Conservation (phyloP, 2,113 vertebrate genomes). For the Archocentrus centrarchus region DNA sequence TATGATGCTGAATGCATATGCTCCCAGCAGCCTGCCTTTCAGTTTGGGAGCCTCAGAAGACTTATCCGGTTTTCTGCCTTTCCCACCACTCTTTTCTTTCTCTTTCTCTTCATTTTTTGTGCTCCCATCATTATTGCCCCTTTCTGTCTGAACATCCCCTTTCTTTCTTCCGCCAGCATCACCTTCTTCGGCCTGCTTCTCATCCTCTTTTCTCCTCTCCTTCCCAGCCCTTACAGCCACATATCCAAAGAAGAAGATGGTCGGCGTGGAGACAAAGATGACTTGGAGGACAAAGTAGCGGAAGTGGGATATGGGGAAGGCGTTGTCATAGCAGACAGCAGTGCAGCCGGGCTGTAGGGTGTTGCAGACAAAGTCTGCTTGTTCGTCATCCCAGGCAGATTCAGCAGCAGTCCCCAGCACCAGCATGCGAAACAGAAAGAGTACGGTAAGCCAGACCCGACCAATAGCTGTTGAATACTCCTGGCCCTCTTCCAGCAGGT, state of each 20-base stretch:
- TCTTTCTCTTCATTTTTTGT: slow-evolving; percentile 48
- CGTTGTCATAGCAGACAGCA: slow-evolving; percentile 91
- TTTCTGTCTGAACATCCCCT: slow-evolving; percentile 57
- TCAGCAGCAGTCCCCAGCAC: slow-evolving; percentile 91
- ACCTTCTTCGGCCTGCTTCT: slow-evolving; percentile 28
- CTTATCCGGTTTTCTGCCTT: slow-evolving; percentile 7
- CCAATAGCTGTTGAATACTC: slow-evolving; percentile 92
- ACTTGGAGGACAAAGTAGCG: slow-evolving; percentile 98
- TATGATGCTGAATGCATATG: slow-evolving; percentile 87
- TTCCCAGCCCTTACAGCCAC: slow-evolving; percentile 84
- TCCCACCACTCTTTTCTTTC: slow-evolving; percentile 21
- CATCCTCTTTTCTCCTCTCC: slow-evolving; percentile 71
- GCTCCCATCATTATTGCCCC: slow-evolving; percentile 58
- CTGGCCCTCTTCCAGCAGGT: slow-evolving; percentile 93
- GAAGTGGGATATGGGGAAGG: slow-evolving; percentile 97
- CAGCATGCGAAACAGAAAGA: slow-evolving; percentile 97
- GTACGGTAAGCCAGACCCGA: slow-evolving; percentile 94
- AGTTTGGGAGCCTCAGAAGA: slow-evolving; percentile 57
- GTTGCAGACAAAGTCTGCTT: slow-evolving; percentile 92
- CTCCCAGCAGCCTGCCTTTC: slow-evolving; percentile 87
- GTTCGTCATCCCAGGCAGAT: slow-evolving; percentile 96
- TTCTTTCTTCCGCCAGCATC: slow-evolving; percentile 43
- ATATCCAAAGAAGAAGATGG: slow-evolving; percentile 92
- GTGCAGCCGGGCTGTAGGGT: slow-evolving; percentile 92
- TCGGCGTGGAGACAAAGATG: slow-evolving; percentile 95